phyloP scores from a whole-genome alignment of 2,113 vertebrate genomes.

The Malurus melanocephalus region DNA sequence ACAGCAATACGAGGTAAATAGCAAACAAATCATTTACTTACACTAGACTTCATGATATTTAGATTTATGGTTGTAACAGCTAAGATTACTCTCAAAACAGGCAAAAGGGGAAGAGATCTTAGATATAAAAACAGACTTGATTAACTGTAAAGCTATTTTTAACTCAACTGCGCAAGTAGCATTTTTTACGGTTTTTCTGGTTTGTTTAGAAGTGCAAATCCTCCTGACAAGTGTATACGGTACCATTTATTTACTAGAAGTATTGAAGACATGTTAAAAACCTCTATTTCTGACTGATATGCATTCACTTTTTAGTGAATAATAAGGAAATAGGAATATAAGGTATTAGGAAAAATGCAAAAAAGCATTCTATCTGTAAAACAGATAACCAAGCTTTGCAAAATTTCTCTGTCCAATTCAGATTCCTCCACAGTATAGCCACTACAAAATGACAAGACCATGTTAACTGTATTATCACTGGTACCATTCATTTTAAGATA shows the following conservation, averaged over 20 bases:
- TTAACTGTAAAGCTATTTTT: background rate
- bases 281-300: background rate
- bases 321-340: background rate
- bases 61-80: background rate
- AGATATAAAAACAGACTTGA: background rate
- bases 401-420: background rate
- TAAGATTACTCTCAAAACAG: background rate
- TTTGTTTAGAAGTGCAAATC: background rate
- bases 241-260: background rate
- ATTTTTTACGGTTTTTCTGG: background rate
- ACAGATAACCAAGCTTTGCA: background rate
- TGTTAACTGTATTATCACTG: background rate
- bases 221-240: background rate
- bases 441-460: background rate
- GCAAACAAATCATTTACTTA: background rate
- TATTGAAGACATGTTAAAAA: background rate
- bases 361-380: background rate
- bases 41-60: background rate
- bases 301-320: background rate
- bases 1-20: fast-evolving
- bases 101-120: background rate
- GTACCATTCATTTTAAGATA: background rate
- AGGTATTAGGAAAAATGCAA: background rate
- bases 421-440: background rate
- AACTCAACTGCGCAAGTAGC: background rate